Evolutionary conservation across 2,888 invertebrate genomes (phyloP).

Genomic region (Microctonus brassicae): DNA sequence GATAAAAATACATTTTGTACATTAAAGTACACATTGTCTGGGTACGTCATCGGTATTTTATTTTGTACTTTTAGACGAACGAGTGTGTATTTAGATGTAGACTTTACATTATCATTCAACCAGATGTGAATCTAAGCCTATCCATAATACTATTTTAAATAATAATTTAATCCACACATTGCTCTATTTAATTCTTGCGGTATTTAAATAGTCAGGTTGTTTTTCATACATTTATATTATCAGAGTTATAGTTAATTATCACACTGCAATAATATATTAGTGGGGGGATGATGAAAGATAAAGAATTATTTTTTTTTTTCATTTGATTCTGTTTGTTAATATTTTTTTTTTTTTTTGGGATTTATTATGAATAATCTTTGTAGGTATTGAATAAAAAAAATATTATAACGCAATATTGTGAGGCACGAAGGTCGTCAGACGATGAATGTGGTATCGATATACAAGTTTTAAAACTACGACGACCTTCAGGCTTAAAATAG

Average conservation of each 20-base stretch:
- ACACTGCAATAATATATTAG: no score
- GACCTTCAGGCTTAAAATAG: constrained; percentile 54
- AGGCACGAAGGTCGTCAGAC: constrained; percentile 46
- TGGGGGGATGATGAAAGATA: no score
- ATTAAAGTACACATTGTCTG: background rate
- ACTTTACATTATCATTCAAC: background rate
- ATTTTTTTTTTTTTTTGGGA: background rate
- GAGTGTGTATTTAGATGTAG: no score
- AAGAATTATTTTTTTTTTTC: background rate
- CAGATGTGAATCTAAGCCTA: background rate
- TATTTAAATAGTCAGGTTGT: no score
- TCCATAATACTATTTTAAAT: background rate
- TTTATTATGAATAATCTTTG: no score
- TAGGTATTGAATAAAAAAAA: background rate
- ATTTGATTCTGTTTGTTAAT: background rate
- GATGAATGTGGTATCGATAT: constrained; percentile 45
- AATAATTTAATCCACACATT: background rate
- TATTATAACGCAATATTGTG: background rate
- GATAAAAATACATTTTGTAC: background rate
- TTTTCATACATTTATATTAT: no score
- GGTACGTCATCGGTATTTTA: background rate
- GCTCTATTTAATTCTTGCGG: no score
- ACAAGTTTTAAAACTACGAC: constrained; percentile 47
- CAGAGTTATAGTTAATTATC: no score
- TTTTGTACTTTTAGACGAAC: background rate